A percentile compares a stretch with the other conserved stretches of the same genome.
Conservation (phyloP, 2,888 invertebrate genomes). For the Pseudeuparius sepicola region DNA sequence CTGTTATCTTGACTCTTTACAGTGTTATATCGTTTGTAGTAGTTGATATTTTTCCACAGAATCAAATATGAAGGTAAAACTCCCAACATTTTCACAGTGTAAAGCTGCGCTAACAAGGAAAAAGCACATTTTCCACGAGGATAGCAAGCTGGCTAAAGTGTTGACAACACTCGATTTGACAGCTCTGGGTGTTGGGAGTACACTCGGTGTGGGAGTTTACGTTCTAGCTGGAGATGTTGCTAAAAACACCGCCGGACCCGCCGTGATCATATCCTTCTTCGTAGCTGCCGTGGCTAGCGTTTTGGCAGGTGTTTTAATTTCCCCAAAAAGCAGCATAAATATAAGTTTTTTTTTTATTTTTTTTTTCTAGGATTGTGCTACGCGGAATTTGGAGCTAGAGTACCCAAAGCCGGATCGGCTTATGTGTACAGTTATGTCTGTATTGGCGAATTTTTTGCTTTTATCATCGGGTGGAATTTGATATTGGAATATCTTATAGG, state of each 20-base stretch:
- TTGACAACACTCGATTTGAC: constrained; percentile 75
- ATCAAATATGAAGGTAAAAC: constrained; percentile 1
- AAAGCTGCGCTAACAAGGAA: constrained; percentile 34
- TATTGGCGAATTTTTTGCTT: constrained; percentile 84
- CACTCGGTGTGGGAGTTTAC: constrained; percentile 84
- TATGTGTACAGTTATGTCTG: constrained; percentile 92
- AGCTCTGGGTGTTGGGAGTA: constrained; percentile 71
- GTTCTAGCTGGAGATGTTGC: constrained; percentile 80
- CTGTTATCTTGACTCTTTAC: no score
- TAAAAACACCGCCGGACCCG: constrained; percentile 72
- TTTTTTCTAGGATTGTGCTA: constrained; percentile 64
- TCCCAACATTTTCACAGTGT: background rate
- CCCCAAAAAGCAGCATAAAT: no score
- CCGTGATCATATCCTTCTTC: constrained; percentile 77
- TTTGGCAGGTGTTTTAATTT: constrained; percentile 87
- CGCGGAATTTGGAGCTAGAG: constrained; percentile 83
- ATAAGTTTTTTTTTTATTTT: constrained; percentile 5
- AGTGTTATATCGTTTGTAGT: no score
- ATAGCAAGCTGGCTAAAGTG: constrained; percentile 55
- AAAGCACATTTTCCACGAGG: constrained; percentile 38
- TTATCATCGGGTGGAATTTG: constrained; percentile 89
- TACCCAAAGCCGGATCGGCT: constrained; percentile 85
- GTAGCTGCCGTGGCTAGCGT: constrained; percentile 85
- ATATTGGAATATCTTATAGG: constrained; percentile 83
- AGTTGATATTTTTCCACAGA: no score